These are phyloP conservation scores for Zootoca vivipara DNA, from an alignment of 2,113 vertebrate species.

Conservation along the genomic window DNA sequence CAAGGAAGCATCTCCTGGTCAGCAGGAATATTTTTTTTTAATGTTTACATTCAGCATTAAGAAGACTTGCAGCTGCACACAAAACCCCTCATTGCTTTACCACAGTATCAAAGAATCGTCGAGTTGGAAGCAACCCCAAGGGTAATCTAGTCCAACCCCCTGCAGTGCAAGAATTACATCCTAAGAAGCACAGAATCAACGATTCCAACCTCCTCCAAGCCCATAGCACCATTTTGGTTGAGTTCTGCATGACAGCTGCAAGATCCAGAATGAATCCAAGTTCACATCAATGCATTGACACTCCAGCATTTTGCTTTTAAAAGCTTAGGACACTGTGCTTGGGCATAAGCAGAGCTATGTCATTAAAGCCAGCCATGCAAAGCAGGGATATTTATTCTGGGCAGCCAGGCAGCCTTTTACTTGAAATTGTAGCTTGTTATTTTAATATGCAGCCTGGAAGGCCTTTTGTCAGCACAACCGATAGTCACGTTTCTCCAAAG, in stretches of 20 bases:
- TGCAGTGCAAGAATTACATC: too few relatives aligned
- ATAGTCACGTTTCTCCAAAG: not conserved
- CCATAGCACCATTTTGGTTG: not conserved
- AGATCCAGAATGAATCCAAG: not conserved
- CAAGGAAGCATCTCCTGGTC: not conserved
- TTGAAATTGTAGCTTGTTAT: not conserved
- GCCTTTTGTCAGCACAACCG: not conserved
- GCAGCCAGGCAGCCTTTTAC: not conserved
- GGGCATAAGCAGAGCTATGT: not conserved
- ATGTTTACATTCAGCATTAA: not conserved
- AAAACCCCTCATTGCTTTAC: not conserved
- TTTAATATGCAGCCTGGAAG: not conserved
- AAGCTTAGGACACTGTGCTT: not conserved
- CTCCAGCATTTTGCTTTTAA: too few relatives aligned
- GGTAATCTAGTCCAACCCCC: too few relatives aligned
- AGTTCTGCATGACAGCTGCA: not conserved
- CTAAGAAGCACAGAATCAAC: too few relatives aligned
- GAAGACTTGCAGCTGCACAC: not conserved
- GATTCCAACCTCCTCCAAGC: too few relatives aligned
- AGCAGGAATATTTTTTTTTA: not conserved
- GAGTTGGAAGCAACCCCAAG: too few relatives aligned
- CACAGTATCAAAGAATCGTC: not conserved
- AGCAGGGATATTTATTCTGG: not conserved
- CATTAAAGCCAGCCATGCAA: not conserved
- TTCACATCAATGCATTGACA: too few relatives aligned